Evolutionary conservation across 2,113 vertebrate genomes (phyloP), one percentile per base, ranked within the genome.

Genomic region (Vulpes ferrilata): DNA sequence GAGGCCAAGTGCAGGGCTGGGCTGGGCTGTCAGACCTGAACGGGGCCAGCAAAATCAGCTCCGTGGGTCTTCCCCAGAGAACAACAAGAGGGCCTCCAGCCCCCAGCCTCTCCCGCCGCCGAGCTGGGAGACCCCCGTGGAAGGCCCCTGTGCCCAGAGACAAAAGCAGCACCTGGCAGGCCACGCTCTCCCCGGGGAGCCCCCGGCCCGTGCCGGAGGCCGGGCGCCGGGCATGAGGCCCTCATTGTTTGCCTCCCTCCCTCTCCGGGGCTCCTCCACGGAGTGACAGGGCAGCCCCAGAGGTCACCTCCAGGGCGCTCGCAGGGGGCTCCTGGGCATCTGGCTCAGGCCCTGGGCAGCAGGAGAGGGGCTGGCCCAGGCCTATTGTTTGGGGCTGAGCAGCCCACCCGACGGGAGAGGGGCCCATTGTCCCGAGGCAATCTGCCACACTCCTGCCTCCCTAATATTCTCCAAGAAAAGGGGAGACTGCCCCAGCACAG

Each of bases 111-210:
- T 95, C 95, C 82, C 5, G 95, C 25, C 92, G 64, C 89, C 43
- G 2, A 11, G 43, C 88, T 3, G 15, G 80, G 98, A 55, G 89
- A 97, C 98, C 98, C 99, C 98, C 99, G 97, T 98, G 98, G 98
- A 98, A 97, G 96, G 71, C 48, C 98, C 98, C 98, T 60, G 93
- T 96, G 98, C 98, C 98, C 98, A 57, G 85, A 94, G 98, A 99
- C 99, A 99, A 99, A 99, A 98, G 98, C 98, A 99, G 99, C 99
- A 99, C 99, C 99, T 99, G 99, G 99, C 98, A 98, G 98, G 98
- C 98, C 98, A 96, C 35, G 96, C 98, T 98, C 98, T 98, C 98
- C 96, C 98, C 95, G 71, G 98, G 98, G 98, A 98, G 97, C 97
- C 98, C 98, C 96, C 91, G 95, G 43, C 90, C 98, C 98, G 97